These are phyloP conservation scores for Andrena chrysosceles DNA, from an alignment of 2,888 invertebrate species.

Conservation along the genomic window DNA sequence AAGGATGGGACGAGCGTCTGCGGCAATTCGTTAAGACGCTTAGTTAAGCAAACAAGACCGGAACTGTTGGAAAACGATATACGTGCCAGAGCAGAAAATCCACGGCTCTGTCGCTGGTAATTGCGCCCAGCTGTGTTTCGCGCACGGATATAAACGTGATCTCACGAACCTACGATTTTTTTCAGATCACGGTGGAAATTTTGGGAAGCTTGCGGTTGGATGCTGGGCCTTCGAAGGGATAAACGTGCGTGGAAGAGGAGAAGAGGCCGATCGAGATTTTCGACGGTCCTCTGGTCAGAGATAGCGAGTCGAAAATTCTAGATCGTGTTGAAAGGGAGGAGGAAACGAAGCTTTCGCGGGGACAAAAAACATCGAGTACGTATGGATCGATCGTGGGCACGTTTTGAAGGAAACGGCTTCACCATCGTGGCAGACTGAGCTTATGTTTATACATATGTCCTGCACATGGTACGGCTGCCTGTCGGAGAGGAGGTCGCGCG, in stretches of 20 bases:
- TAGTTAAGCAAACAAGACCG: slow-evolving; percentile 77
- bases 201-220: background rate
- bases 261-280: background rate
- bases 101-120: slow-evolving; percentile 74
- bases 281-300: background rate
- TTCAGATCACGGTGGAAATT: background rate
- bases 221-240: background rate
- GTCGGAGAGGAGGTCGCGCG: slow-evolving; percentile 65
- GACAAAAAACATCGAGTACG: slow-evolving; percentile 59
- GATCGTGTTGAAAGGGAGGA: background rate
- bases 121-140: slow-evolving; percentile 67
- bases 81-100: slow-evolving; percentile 78
- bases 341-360: background rate
- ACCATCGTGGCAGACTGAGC: slow-evolving; percentile 72
- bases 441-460: slow-evolving; percentile 84
- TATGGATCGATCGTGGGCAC: slow-evolving; percentile 75
- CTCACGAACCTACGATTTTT: slow-evolving; percentile 35
- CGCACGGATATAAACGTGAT: slow-evolving; percentile 60
- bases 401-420: slow-evolving; percentile 76
- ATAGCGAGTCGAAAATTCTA: background rate
- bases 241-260: background rate
- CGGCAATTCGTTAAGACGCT: slow-evolving; percentile 78
- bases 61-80: slow-evolving; percentile 74
- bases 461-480: slow-evolving; percentile 80
- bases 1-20: slow-evolving; percentile 54